A percentile compares a stretch with the other conserved stretches of the same genome.
phyloP scores from a whole-genome alignment of 2,888 invertebrate genomes.

The Dynastes tityus region DNA sequence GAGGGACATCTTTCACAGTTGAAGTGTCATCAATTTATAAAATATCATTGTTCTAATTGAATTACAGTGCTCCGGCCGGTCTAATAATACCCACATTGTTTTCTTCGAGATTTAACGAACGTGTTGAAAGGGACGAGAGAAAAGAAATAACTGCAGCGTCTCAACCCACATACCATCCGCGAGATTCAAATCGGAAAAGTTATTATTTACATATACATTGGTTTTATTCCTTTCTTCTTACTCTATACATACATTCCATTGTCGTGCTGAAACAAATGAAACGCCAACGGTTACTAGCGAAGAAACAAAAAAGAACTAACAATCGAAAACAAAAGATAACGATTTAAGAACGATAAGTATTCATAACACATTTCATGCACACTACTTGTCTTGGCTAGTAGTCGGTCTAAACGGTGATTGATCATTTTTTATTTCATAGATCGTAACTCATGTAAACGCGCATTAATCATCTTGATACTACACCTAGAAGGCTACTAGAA shows the following conservation, averaged over 20 bases:
- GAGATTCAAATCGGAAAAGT: slow-evolving; percentile 45
- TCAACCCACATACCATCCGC: slow-evolving; percentile 44
- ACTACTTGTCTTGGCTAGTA: slow-evolving; percentile 26
- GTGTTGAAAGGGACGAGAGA: slow-evolving; percentile 42
- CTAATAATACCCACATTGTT: slow-evolving; percentile 61
- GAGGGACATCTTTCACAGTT: slow-evolving; percentile 42
- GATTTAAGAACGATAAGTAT: slow-evolving; percentile 33
- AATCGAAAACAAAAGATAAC: slow-evolving; percentile 35
- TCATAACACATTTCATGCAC: slow-evolving; percentile 25
- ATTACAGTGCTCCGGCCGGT: slow-evolving; percentile 52
- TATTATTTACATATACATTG: slow-evolving; percentile 50
- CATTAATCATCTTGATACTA: slow-evolving; percentile 45
- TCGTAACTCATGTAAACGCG: slow-evolving; percentile 45
- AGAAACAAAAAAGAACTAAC: slow-evolving; percentile 34
- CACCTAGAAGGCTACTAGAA: slow-evolving; percentile 43
- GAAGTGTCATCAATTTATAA: slow-evolving; percentile 52
- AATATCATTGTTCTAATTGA: slow-evolving; percentile 59
- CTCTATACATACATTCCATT: slow-evolving; percentile 20
- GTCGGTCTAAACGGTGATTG: slow-evolving; percentile 35
- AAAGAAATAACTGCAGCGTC: slow-evolving; percentile 33
- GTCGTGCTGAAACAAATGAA: slow-evolving; percentile 40
- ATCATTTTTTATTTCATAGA: slow-evolving; percentile 46
- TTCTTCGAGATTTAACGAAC: slow-evolving; percentile 55
- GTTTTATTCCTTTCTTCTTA: slow-evolving; percentile 30
- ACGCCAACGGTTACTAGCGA: slow-evolving; percentile 15